Base-by-base conservation (phyloP, 2,113 vertebrate species). In the Labrus mixtus region DNA sequence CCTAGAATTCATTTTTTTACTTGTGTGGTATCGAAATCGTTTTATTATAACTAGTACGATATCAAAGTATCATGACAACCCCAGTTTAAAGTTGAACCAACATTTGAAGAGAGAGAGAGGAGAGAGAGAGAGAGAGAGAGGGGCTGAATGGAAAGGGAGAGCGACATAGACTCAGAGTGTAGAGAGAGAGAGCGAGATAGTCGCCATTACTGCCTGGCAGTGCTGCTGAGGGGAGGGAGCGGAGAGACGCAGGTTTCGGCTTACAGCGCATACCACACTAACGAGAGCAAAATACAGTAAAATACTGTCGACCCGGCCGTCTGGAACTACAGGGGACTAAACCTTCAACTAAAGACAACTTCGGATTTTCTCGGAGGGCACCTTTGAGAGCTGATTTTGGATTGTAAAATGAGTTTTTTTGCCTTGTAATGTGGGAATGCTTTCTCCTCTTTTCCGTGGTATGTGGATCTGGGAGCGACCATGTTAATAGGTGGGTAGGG, bases 401-500 rank as follows among this genome's bases (percentile, higher is more conserved):
- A 73, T 39, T 46, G 33, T 64, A 70, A 62, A 22, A 8, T 51
- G 62, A 84, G 48, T 78, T 88, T 66, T 33, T 51, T n/a, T 59
- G 41, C 54, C 70, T 41, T 29, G 76, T 29, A 73, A 79, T 68
- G 87, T 81, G 81, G 92, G 90, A 91, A 93, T 87, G 93, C 90
- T 84, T 80, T 82, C 90, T 90, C 73, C 91, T 88, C 81, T 81
- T 89, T 63, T 92, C 90, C 89, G 88, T 87, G 93, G 91, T 90
- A 89, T 93, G 87, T 91, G 92, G 92, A 94, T 87, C 90, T 90
- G 93, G 94, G 93, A 95, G 93, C 94, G 89, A 94, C 94, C 94
- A 95, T 95, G 94, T 93, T 95, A 91, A 86, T 93, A 93, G 94
- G 93, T 94, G 94, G 93, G 93, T 94, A 89, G 89, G 93, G 93